Conservation (phyloP, 2,888 invertebrate species). For the Dynastes tityus region DNA sequence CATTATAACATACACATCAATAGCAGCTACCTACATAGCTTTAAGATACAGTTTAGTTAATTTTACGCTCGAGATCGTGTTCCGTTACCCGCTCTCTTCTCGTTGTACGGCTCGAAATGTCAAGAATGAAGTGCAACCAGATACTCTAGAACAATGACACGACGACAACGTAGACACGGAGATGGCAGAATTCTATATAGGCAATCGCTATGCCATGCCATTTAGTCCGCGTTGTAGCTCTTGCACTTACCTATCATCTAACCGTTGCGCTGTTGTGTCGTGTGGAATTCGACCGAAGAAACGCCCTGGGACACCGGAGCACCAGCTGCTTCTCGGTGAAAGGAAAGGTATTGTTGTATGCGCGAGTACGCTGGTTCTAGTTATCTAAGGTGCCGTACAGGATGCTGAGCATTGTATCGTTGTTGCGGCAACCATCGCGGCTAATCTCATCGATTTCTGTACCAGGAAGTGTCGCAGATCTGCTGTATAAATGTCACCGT, state of each 20-base stretch:
- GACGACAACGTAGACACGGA: not conserved
- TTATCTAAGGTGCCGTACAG: conserved; percentile 9
- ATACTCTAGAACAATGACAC: conserved; percentile 43
- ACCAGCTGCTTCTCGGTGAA: conserved; percentile 16
- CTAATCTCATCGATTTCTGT: not conserved
- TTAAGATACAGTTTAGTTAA: conserved; percentile 8
- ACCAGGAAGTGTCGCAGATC: not conserved
- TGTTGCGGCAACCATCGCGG: not conserved
- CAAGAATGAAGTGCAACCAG: conserved; percentile 47
- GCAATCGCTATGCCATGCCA: conserved; percentile 16
- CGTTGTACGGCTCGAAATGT: conserved; percentile 24
- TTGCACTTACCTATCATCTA: too few relatives aligned
- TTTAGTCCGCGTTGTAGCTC: not conserved
- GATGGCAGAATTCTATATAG: not conserved
- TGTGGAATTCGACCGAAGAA: conserved; percentile 16
- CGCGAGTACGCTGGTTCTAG: not conserved
- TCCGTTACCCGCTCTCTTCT: not conserved
- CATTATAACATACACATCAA: not conserved
- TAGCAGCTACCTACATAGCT: not conserved
- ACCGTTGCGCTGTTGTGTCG: not conserved
- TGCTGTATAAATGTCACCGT: not conserved
- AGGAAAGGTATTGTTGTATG: conserved; percentile 7
- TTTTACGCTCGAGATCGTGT: conserved; percentile 16
- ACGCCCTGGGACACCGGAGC: conserved; percentile 14
- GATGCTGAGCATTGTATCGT: not conserved